Base-by-base conservation (phyloP, 2,888 invertebrate species). In the Dermolepida albohirtum region DNA sequence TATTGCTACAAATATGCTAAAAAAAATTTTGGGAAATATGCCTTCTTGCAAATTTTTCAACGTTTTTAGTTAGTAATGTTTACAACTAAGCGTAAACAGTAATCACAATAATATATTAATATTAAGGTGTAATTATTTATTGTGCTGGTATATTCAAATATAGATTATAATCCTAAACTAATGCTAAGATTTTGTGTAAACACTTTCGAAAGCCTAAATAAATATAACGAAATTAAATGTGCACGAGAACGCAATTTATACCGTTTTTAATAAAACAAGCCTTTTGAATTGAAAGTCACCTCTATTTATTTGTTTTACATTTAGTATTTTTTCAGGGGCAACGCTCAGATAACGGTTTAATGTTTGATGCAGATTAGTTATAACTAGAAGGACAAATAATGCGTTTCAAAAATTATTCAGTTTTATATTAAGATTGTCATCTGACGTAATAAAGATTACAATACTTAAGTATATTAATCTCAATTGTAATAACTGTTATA, bases 241-340 rank as follows among this genome's bases (percentile, higher is more conserved):
- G 34, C 44, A 16, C 34, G 29, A 54, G 43, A 14, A 29, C 0
- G 27, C n/a, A 49, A 65, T 65, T 65, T 65, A 65, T 17, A 44
- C 16, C 54, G 14, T 22, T 43, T 41, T 16, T 29, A 34, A 49
- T 34, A 62, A 34, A 47, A 57, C n/a, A 27, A 12, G 50, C 34
- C 43, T 43, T 40, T 62, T 50, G 63, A 67, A 67, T 62, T 68
- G 68, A 68, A 68, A 68, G 68, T 68, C 68, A 68, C 64, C 68
- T 68, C 40, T 68, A 64, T 68, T 68, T 68, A 68, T 68, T 68
- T 68, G 55, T 68, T 68, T 68, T 68, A 68, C 68, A 68, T 55
- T 68, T 47, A 44, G 64, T 68, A 68, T 64, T 68, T 68, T 68
- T 68, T 64, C 55, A 55, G 51, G 51, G 39, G 34, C 47, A 62